Percentiles rank a stretch among this genome's conserved stretches.
phyloP scores from a whole-genome alignment of 2,797 vertebrate genomes.

The Manis crassicaudata region DNA sequence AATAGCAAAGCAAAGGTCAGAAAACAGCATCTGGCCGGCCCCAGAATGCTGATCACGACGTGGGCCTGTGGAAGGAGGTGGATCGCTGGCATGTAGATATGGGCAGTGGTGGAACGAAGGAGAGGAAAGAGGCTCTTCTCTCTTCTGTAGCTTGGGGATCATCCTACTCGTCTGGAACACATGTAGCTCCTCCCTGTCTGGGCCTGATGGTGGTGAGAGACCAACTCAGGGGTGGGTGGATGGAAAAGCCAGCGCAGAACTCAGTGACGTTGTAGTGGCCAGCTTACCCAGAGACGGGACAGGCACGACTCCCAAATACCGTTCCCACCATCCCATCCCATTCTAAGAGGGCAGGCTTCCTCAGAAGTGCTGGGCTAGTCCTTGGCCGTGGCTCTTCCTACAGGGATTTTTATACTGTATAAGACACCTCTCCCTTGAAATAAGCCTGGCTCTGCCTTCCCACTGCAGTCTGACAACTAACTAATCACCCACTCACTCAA shows the following conservation, averaged over 20 bases:
- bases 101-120: too few relatives aligned
- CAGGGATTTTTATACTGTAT: neutral
- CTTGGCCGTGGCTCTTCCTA: neutral
- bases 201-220: neutral
- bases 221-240: neutral
- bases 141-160: too few relatives aligned
- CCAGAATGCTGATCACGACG: neutral
- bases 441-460: neutral
- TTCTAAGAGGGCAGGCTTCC: neutral
- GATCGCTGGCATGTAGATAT: accelerated
- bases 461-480: neutral
- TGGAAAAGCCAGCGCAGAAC: neutral
- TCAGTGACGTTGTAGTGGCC: neutral
- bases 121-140: neutral
- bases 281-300: neutral
- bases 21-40: neutral
- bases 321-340: accelerated
- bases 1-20: neutral
- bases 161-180: neutral
- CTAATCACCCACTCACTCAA: neutral
- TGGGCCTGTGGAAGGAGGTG: too few relatives aligned
- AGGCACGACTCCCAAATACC: neutral
- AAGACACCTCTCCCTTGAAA: neutral
- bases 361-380: neutral
- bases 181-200: neutral